Evolutionary conservation across 2,113 vertebrate species (phyloP), one percentile per base, ranked within the genome.

Genomic region (Lanius ludovicianus): DNA sequence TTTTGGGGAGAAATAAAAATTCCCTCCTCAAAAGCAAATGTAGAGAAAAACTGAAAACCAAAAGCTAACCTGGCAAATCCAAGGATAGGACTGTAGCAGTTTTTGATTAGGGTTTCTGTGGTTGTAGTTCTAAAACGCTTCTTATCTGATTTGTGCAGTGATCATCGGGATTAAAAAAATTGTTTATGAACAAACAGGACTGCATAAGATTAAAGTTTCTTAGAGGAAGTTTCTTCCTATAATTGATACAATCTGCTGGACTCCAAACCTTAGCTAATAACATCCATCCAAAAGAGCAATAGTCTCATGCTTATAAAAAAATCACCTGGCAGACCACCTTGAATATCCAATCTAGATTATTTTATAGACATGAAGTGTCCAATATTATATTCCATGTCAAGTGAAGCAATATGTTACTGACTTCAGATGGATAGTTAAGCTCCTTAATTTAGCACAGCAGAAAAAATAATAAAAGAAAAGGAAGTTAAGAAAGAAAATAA

Each of bases 11-110:
- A 63, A 80, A 41, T 13, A 53, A 2, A 49, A 91, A 80, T 68
- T 31, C 6, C 11, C 1, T 53, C 8, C 17, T 71, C 27, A 44
- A 74, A 86, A 52, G 2, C 0, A 1, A 67, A 14, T 9, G 5
- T 11, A 67, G 47, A 33, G 15, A 71, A 76, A 57, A 24, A 2
- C 6, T 55, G 17, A 84, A 83, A 83, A 47, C 2, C 9, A 25
- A 70, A 59, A 25, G 3, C 4, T 71, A 9, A 33, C 5, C 15
- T 44, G 5, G 3, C 1, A 80, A 77, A 77, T 69, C 5, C 23
- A 69, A 31, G 9, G 8, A 2, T 31, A 30, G 52, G 15, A 10
- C 3, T 21, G 1, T 46, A 50, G 23, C 2, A 44, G 4, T 22
- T 86, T 80, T 47, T 60, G 4, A 13, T 65, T 44, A 44, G 0